Percentiles rank a stretch among this genome's conserved stretches.
These are phyloP conservation scores for Meandrina meandrites DNA, from an alignment of 92 coral and sea anemone genomes.

Conservation along the genomic window DNA sequence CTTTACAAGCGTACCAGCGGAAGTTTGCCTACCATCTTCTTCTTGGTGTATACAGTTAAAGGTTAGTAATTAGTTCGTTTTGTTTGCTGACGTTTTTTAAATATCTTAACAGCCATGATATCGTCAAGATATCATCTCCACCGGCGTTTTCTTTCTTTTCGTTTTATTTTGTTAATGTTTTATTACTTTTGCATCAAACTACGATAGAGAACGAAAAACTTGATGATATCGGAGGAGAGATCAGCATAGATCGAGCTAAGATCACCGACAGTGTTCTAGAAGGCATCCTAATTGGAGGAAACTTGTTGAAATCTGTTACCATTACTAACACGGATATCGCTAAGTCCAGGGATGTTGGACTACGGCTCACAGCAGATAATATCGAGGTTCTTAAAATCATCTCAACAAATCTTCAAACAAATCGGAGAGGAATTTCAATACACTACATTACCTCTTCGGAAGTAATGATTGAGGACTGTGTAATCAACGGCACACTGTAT, in stretches of 20 bases:
- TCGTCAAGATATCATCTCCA: no score
- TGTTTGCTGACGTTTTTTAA: no score
- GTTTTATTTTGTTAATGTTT: no score
- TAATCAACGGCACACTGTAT: constrained; percentile 31
- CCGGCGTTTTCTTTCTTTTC: no score
- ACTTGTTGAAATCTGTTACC: constrained; percentile 18
- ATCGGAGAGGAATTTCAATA: constrained; percentile 42
- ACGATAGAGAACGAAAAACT: background rate
- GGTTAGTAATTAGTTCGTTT: constrained; percentile 23
- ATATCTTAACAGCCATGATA: no score
- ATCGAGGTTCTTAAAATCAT: background rate
- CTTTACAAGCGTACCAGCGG: constrained; percentile 4
- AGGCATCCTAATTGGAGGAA: constrained; percentile 39
- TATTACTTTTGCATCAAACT: no score
- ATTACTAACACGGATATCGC: constrained; percentile 11
- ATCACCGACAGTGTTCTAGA: constrained; percentile 17
- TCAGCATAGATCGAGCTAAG: constrained; percentile 17
- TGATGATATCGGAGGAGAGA: constrained; percentile 10
- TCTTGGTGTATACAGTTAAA: constrained; percentile 54
- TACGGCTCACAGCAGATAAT: background rate
- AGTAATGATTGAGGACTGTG: constrained; percentile 29
- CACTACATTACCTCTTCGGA: background rate
- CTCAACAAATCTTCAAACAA: constrained; percentile 11
- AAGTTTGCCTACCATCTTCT: background rate
- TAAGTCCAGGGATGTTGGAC: constrained; percentile 41